Evolutionary conservation across 2,797 vertebrate genomes (phyloP), one percentile per base, ranked within the genome.

Genomic region (Pangasius djambal): DNA sequence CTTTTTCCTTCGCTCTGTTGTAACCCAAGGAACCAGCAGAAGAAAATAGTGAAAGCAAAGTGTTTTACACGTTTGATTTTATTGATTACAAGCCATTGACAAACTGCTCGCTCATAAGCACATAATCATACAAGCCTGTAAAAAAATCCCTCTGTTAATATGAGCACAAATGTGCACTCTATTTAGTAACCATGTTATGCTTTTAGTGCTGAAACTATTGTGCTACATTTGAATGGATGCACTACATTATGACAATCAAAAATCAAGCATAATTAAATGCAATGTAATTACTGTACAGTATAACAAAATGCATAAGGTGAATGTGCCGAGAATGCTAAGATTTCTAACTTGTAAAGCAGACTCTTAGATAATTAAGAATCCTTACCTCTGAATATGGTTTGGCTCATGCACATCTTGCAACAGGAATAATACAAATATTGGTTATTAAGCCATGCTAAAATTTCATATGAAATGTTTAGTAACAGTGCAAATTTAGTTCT

Each of bases 291-390:
- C 86, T 89, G 87, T 91, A 89, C 67, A 88, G 50, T 88, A 81
- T 44, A 87, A 89, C 83, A 92, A 87, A 90, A 82, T 87, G 84
- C 44, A 55, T 61, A 20, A 83, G 65, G 69, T 67, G 52, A 89
- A 88, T 59, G 84, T 83, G 69, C 69, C 52, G 69, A 78, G 44
- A 40, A 67, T n/a, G 87, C 28, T 25, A 48, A 48, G 72, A 88
- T 50, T 34, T 59, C 63, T 37, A 85, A 84, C 61, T 31, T 77
- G 61, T 61, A n/a, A 79, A 61, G 40, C 61, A 78, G 86, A 86
- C 75, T 82, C 89, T 90, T 88, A 88, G n/a, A 88, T 74, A 88
- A 90, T 88, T 90, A 90, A 88, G 89, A 88, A 86, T 86, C 83
- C 44, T 79, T 25, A 55, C 70, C 25, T 79, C 48, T 34, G 63